Conservation (phyloP, 92 coral and sea anemone species). For the Umimayanthus chanpuru region DNA sequence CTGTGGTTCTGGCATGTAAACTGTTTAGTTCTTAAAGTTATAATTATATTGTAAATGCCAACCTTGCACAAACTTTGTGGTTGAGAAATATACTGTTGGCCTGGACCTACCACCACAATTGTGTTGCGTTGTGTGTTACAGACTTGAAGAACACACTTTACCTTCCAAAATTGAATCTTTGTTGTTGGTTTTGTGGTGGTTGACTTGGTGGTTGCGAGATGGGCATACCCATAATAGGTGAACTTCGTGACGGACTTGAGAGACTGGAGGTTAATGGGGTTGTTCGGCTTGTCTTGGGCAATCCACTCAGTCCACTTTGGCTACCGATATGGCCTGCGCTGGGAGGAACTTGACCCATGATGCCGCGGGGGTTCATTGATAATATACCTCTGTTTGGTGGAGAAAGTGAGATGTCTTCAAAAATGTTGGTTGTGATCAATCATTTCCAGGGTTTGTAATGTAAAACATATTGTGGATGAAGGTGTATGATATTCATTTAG, state of each 20-base stretch:
- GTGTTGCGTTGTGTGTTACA: too few relatives aligned
- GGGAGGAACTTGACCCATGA: slow-evolving; percentile 80
- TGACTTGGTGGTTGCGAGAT: slow-evolving; percentile 65
- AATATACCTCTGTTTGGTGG: slow-evolving; percentile 81
- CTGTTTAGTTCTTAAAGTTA: too few relatives aligned
- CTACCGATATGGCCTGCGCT: slow-evolving; percentile 84
- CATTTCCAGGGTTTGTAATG: background rate
- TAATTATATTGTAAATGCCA: too few relatives aligned
- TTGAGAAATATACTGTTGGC: too few relatives aligned
- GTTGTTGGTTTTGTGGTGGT: slow-evolving; percentile 63
- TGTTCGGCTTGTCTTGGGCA: slow-evolving; percentile 81
- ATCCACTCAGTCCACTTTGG: slow-evolving; percentile 70
- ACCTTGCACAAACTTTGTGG: too few relatives aligned
- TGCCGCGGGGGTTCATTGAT: slow-evolving; percentile 93
- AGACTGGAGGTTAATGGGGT: slow-evolving; percentile 81
- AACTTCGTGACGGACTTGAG: slow-evolving; percentile 77
- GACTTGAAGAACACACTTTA: slow-evolving; percentile 3
- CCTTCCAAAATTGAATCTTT: slow-evolving; percentile 78
- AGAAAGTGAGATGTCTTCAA: background rate
- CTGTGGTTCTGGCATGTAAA: too few relatives aligned
- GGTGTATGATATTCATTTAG: too few relatives aligned
- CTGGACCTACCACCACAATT: too few relatives aligned
- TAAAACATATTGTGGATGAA: too few relatives aligned
- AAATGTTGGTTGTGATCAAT: background rate
- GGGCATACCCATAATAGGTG: slow-evolving; percentile 69